These are phyloP conservation scores for Myotis myotis DNA, from an alignment of 2,797 vertebrate species.

Conservation along the genomic window DNA sequence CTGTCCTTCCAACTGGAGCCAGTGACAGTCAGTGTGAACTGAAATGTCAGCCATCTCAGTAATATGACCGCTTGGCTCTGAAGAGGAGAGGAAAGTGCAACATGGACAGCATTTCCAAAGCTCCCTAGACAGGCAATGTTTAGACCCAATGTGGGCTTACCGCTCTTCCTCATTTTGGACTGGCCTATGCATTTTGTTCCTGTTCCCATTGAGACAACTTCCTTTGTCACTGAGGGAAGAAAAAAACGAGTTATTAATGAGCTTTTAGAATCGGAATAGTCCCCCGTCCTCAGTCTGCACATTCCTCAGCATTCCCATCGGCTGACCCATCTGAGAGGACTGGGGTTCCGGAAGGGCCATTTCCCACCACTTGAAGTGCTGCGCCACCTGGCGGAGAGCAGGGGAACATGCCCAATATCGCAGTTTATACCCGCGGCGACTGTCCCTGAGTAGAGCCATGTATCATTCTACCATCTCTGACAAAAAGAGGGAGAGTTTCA, in stretches of 20 bases:
- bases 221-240: conserved; percentile 83
- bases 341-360: fast-evolving
- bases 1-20: neutral
- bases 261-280: neutral
- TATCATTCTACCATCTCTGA: neutral
- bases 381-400: neutral
- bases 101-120: neutral
- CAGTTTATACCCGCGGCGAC: fast-evolving
- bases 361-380: neutral
- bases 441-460: neutral
- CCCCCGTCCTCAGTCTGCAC: neutral
- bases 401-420: neutral
- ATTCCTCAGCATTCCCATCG: neutral
- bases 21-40: neutral
- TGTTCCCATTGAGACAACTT: conserved; percentile 95
- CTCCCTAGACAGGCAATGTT: neutral
- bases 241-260: conserved; percentile 45
- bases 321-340: neutral
- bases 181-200: conserved; percentile 96
- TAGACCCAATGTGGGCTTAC: conserved; percentile 80
- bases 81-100: neutral
- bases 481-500: neutral
- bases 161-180: conserved; percentile 89
- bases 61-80: neutral
- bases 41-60: neutral